Evolutionary conservation across 2,888 invertebrate species (phyloP).

Genomic region (Thelaira solivaga): DNA sequence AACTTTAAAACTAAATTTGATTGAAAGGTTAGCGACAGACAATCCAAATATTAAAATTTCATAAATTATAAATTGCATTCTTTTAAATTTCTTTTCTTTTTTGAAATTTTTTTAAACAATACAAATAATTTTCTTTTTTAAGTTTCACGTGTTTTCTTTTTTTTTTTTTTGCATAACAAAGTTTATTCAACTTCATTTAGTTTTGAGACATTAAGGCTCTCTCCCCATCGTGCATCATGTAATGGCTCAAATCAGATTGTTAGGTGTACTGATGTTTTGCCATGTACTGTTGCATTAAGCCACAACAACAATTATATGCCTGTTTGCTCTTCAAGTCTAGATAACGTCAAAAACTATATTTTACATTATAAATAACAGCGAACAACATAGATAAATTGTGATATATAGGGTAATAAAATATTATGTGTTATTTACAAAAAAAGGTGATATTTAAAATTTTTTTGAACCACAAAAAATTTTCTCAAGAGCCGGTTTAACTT

Average conservation of each 20-base stretch:
- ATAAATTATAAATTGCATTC: too few relatives aligned
- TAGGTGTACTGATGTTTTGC: constrained; percentile 18
- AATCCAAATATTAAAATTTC: too few relatives aligned
- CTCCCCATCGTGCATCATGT: constrained; percentile 25
- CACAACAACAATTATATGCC: constrained; percentile 22
- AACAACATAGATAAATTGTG: not conserved
- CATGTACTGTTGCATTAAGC: constrained; percentile 40
- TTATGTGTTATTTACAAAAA: constrained; percentile 10
- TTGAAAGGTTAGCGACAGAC: too few relatives aligned
- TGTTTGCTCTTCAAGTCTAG: constrained; percentile 54
- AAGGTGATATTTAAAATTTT: too few relatives aligned
- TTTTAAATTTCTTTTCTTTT: not conserved
- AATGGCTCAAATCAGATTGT: constrained; percentile 23
- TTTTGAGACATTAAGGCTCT: constrained; percentile 47
- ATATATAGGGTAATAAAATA: not conserved
- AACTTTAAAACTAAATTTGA: too few relatives aligned
- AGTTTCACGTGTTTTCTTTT: not conserved
- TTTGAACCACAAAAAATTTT: too few relatives aligned
- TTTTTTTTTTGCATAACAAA: not conserved
- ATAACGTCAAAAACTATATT: constrained; percentile 49
- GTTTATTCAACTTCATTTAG: constrained; percentile 47
- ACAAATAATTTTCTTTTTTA: not conserved
- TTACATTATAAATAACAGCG: constrained; percentile 45
- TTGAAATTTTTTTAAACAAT: constrained; percentile 4
- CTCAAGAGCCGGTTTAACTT: too few relatives aligned